Evolutionary conservation across 2,888 invertebrate genomes (phyloP).

Genomic region (Luperina nickerlii): DNA sequence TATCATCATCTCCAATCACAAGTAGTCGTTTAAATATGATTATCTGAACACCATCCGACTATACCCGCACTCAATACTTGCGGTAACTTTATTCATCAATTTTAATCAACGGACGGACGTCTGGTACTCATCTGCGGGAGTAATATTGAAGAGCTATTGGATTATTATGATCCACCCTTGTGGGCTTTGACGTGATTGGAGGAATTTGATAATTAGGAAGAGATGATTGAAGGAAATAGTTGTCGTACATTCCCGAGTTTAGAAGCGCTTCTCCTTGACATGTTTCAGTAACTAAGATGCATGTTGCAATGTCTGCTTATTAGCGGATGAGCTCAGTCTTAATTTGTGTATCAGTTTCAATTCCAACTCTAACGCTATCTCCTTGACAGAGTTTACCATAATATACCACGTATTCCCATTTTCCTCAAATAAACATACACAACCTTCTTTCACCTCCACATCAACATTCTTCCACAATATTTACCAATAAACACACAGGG

Average conservation of each 20-base stretch:
- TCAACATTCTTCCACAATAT: conserved; percentile 51
- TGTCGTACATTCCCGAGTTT: conserved; percentile 10
- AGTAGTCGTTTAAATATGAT: conserved; percentile 43
- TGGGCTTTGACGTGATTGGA: conserved; percentile 28
- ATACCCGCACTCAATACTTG: conserved; percentile 56
- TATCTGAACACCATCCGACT: conserved; percentile 35
- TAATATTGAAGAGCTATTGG: conserved; percentile 52
- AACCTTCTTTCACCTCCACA: conserved; percentile 6
- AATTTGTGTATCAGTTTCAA: conserved; percentile 19
- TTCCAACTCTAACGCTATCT: background rate
- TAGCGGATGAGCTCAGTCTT: conserved; percentile 7
- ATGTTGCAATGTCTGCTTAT: background rate
- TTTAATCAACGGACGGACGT: conserved; percentile 69
- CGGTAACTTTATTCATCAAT: conserved; percentile 74
- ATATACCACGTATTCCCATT: background rate
- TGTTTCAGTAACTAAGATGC: background rate
- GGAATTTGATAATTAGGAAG: conserved; percentile 42
- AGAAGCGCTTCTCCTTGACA: background rate
- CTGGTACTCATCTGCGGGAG: conserved; percentile 59
- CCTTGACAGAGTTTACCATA: background rate
- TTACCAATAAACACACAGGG: conserved; percentile 64
- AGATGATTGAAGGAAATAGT: conserved; percentile 30
- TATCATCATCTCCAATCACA: conserved; percentile 32
- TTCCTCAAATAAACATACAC: conserved; percentile 1
- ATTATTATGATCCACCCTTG: conserved; percentile 34